Evolutionary conservation across 2,888 invertebrate species (phyloP).

Genomic region (Pandemis heparana): DNA sequence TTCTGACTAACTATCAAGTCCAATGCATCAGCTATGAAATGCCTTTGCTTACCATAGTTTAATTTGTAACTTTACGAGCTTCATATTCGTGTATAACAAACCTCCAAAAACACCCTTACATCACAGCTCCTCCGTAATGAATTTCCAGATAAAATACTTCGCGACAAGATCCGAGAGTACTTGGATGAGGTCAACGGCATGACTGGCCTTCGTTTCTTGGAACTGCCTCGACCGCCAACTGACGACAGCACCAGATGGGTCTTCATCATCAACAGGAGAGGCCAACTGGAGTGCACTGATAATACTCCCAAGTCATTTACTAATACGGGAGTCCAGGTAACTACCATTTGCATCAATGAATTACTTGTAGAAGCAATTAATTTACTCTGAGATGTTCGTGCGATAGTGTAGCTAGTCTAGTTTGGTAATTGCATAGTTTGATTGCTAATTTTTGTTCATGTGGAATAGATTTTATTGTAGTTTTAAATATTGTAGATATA

Average conservation of each 20-base stretch:
- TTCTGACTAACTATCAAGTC: no score
- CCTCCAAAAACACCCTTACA: not conserved
- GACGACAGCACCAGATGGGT: slow-evolving; percentile 64
- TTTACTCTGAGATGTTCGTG: no score
- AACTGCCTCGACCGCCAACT: slow-evolving; percentile 61
- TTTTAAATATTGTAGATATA: no score
- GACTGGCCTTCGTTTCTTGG: slow-evolving; percentile 63
- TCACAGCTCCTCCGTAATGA: not conserved
- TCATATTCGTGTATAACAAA: not conserved
- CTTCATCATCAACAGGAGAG: slow-evolving; percentile 68
- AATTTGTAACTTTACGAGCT: not conserved
- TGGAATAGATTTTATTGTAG: no score
- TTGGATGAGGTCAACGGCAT: slow-evolving; percentile 56
- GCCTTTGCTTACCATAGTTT: no score
- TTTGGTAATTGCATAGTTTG: no score
- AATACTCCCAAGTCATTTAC: slow-evolving; percentile 61
- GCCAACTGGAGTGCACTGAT: slow-evolving; percentile 62
- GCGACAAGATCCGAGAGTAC: slow-evolving; percentile 65
- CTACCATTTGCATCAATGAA: not conserved
- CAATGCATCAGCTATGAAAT: no score
- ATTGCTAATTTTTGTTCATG: no score
- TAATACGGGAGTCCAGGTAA: slow-evolving; percentile 68
- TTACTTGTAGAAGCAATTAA: not conserved
- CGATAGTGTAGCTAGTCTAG: no score
- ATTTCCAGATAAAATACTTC: slow-evolving; percentile 66